A percentile compares a stretch with the other conserved stretches of the same genome.
phyloP scores from a whole-genome alignment of 35 echinoderm and acorn worm species.

The Diadema setosum region DNA sequence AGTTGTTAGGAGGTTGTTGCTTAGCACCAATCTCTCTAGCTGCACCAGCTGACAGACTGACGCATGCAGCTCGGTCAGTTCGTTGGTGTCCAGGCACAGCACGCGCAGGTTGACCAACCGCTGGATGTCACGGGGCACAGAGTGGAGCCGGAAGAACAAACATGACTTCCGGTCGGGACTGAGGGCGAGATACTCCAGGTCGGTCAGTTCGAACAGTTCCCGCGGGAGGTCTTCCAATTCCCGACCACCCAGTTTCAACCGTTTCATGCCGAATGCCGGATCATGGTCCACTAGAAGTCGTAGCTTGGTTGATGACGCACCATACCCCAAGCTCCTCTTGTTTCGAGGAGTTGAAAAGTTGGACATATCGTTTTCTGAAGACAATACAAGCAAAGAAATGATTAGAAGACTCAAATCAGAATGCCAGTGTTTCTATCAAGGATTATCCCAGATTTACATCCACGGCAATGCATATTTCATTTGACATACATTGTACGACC shows the following conservation, averaged over 20 bases:
- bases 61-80: conserved; percentile 49
- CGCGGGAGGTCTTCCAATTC: conserved; percentile 63
- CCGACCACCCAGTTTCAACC: conserved; percentile 65
- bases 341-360: no score
- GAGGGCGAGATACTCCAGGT: conserved; percentile 74
- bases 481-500: no score
- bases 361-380: no score
- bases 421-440: no score
- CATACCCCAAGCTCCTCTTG: no score
- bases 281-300: conserved; percentile 64
- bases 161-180: conserved; percentile 82
- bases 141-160: conserved; percentile 39
- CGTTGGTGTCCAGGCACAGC: conserved; percentile 88
- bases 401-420: no score
- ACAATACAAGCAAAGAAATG: no score
- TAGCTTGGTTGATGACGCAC: background rate
- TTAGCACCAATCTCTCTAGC: conserved; percentile 74
- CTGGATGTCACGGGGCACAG: conserved; percentile 48
- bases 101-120: conserved; percentile 60
- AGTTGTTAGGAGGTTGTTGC: conserved; percentile 85
- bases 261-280: conserved; percentile 55
- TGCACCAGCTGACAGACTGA: conserved; percentile 65
- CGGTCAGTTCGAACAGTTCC: conserved; percentile 50
- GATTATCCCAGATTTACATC: no score
- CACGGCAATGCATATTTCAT: no score